These are phyloP conservation scores for Himalopsyche anomala DNA, from an alignment of 2,888 invertebrate species.

Conservation along the genomic window DNA sequence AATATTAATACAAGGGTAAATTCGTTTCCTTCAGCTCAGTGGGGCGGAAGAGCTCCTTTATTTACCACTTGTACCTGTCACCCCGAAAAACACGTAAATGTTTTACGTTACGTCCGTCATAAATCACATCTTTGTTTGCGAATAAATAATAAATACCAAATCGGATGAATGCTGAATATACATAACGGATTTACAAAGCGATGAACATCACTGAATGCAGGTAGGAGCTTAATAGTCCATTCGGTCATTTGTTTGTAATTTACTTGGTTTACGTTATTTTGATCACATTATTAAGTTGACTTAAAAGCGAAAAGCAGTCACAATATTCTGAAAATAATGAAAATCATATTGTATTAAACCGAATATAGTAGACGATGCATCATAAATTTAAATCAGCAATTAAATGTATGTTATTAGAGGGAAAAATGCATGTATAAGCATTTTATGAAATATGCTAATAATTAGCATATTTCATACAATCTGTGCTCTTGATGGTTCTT, in stretches of 20 bases:
- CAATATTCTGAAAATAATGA: too few relatives aligned
- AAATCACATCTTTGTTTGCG: conserved; percentile 66
- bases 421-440: too few relatives aligned
- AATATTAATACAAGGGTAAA: conserved; percentile 65
- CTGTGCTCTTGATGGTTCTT: too few relatives aligned
- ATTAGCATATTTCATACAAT: too few relatives aligned
- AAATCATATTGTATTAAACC: too few relatives aligned
- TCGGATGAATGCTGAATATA: conserved; percentile 14
- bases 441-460: too few relatives aligned
- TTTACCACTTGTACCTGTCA: conserved; percentile 66
- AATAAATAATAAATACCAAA: conserved; percentile 55
- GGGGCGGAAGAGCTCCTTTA: conserved; percentile 64
- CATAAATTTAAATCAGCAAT: too few relatives aligned
- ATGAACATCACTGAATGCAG: neutral
- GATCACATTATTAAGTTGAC: too few relatives aligned
- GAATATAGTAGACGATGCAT: too few relatives aligned
- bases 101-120: conserved; percentile 64
- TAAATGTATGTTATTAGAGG: too few relatives aligned
- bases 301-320: too few relatives aligned
- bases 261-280: neutral
- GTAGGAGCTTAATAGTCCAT: neutral
- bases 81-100: conserved; percentile 65
- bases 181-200: conserved; percentile 23
- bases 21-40: conserved; percentile 57
- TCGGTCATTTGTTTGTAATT: neutral